These are phyloP conservation scores for Phoebastria nigripes DNA, from an alignment of 2,797 vertebrate species.

Conservation along the genomic window DNA sequence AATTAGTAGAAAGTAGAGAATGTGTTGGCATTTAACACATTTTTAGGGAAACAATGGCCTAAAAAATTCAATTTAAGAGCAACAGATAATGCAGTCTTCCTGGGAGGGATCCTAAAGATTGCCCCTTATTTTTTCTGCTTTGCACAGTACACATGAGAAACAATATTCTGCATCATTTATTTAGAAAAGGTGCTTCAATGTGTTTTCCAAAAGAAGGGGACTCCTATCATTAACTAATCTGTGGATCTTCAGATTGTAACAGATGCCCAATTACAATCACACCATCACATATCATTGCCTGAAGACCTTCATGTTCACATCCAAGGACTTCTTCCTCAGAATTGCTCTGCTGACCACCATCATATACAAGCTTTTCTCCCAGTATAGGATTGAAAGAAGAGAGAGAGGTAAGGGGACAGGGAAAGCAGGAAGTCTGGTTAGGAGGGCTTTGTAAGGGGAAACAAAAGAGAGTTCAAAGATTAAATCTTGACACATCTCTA, in stretches of 20 bases:
- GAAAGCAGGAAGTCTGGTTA: not conserved
- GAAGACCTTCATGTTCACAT: not conserved
- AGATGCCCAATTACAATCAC: not conserved
- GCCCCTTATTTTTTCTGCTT: not conserved
- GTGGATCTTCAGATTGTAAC: not conserved
- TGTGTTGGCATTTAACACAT: not conserved
- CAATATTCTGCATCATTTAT: not conserved
- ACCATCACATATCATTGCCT: not conserved
- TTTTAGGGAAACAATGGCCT: not conserved
- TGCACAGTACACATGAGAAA: not conserved
- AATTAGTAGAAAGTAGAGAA: not conserved
- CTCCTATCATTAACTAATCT: not conserved
- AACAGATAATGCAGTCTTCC: not conserved
- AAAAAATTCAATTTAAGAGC: not conserved
- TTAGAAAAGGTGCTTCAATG: not conserved
- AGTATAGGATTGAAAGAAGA: not conserved
- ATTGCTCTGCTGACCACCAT: not conserved
- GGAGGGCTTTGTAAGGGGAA: not conserved
- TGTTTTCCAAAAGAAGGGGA: not conserved
- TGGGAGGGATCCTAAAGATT: not conserved
- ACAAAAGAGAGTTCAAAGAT: not conserved
- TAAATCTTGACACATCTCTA: not conserved
- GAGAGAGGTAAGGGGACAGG: not conserved
- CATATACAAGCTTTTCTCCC: not conserved
- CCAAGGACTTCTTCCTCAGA: not conserved